A percentile compares a stretch with the other conserved stretches of the same genome.
phyloP scores from a whole-genome alignment of 2,797 vertebrate species.

The Clarias pachynema region DNA sequence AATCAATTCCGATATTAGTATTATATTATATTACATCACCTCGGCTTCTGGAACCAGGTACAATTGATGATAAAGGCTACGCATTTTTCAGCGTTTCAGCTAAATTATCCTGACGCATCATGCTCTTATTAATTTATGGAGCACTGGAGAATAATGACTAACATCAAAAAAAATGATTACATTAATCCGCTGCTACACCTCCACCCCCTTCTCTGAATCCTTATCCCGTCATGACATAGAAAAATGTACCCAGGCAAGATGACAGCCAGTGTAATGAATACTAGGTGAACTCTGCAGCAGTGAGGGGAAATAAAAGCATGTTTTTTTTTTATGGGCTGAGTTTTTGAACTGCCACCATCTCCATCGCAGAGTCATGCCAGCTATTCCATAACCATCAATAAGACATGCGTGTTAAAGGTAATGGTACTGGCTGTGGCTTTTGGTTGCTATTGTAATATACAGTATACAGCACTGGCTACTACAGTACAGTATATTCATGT shows the following conservation, averaged over 20 bases:
- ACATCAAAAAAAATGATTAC: slow-evolving; percentile 32
- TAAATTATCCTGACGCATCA: slow-evolving; percentile 9
- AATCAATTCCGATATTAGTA: background rate
- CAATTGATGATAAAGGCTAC: background rate
- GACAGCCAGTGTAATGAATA: slow-evolving; percentile 23
- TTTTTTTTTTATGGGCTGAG: background rate
- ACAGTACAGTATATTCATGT: background rate
- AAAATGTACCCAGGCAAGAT: slow-evolving; percentile 19
- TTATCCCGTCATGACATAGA: slow-evolving; percentile 21
- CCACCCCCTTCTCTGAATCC: slow-evolving; percentile 23
- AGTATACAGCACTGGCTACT: background rate
- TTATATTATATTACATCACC: background rate
- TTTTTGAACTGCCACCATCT: background rate
- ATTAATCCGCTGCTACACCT: slow-evolving; percentile 22
- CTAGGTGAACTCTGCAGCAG: slow-evolving; percentile 1
- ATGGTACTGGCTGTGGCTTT: background rate
- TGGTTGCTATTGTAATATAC: background rate
- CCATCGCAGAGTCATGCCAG: background rate
- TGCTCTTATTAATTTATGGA: background rate
- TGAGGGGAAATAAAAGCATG: slow-evolving; percentile 10
- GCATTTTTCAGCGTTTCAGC: slow-evolving; percentile 1
- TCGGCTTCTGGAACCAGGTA: background rate
- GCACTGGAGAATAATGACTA: slow-evolving; percentile 38
- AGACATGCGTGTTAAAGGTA: background rate
- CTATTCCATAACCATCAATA: background rate